Percentiles rank a stretch among this genome's conserved stretches.
Evolutionary conservation across 2,888 invertebrate species (phyloP).

Genomic region (Amphipyra berbera): DNA sequence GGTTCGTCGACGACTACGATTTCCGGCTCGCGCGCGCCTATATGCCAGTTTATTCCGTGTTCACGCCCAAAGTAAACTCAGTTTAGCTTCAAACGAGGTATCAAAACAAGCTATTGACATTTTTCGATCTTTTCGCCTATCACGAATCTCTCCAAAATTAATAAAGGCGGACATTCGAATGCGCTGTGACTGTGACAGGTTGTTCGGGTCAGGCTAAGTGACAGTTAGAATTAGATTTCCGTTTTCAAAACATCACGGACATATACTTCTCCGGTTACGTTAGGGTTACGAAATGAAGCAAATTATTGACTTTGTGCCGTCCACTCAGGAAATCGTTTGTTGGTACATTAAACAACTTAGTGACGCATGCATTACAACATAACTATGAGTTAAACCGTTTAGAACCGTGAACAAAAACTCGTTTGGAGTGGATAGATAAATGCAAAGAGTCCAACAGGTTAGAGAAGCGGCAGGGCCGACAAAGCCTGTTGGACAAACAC

Average conservation of each 20-base stretch:
- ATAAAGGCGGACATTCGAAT: slow-evolving; percentile 16
- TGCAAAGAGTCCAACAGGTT: slow-evolving; percentile 74
- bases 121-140: slow-evolving; percentile 27
- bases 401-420: slow-evolving; percentile 58
- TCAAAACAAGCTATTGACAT: slow-evolving; percentile 59
- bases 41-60: slow-evolving; percentile 73
- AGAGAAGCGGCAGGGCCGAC: slow-evolving; percentile 70
- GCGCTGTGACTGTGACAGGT: slow-evolving; percentile 12
- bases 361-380: slow-evolving; percentile 43
- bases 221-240: slow-evolving; percentile 65
- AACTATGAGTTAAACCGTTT: slow-evolving; percentile 45
- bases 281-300: slow-evolving; percentile 59
- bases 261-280: slow-evolving; percentile 47
- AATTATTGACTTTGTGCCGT: slow-evolving; percentile 58
- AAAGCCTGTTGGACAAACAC: slow-evolving; percentile 79
- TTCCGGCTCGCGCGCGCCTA: slow-evolving; percentile 76
- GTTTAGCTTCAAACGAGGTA: slow-evolving; percentile 62
- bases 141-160: slow-evolving; percentile 11
- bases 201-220: slow-evolving; percentile 59
- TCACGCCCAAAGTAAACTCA: slow-evolving; percentile 63
- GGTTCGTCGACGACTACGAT: slow-evolving; percentile 82
- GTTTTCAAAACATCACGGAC: slow-evolving; percentile 56
- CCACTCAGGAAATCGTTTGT: slow-evolving; percentile 50
- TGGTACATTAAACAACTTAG: slow-evolving; percentile 49
- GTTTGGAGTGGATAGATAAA: slow-evolving; percentile 63